Evolutionary conservation across 2,113 vertebrate genomes (phyloP), one percentile per base, ranked within the genome.

Genomic region (Apteryx owenii): DNA sequence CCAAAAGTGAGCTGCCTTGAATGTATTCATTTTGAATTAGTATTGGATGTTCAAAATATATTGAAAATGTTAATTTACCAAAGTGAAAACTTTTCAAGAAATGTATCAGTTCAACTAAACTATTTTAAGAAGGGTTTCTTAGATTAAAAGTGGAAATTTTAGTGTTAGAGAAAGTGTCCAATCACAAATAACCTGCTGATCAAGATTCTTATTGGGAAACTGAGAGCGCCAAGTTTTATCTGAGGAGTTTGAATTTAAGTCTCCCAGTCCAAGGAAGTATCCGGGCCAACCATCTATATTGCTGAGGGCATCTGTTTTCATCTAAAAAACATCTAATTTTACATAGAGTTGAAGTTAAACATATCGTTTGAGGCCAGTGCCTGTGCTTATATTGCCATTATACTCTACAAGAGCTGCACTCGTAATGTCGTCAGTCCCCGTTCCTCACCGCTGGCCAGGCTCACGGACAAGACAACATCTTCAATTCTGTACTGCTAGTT

Each of bases 381-480:
- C 23, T 42, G 11, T 12, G 70, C 3, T 1, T 80, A 5, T 54
- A 29, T 2, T 36, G 5, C 8, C 21, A 68, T 14, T 12, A 33
- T 4, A 8, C 2, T 44, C 33, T 72, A 29, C 26, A 28, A 68
- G 31, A 76, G 2, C 6, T n/a, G 26, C 5, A 15, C 0, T 0
- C 36, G 7, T 6, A 48, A 19, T 4, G 7, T 1, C 7, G 79
- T 79, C 64, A 33, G 8, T 12, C 17, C n/a, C 18, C n/a, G 33
- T 36, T 73, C 17, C 29, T 50, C 44, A 48, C 13, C 12, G 62
- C 16, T 16, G 65, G 19, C 29, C 36, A 51, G 14, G 15, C 11
- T n/a, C 29, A 11, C 26, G 12, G 23, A 14, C 19, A 83, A 50
- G 31, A 56, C 13, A 76, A 4, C 4, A 75, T 13, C 29, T 64